A percentile compares a stretch with the other conserved stretches of the same genome.
Evolutionary conservation across 1,140 invertebrate species (phyloP).

Genomic region (Hyles vespertilio): DNA sequence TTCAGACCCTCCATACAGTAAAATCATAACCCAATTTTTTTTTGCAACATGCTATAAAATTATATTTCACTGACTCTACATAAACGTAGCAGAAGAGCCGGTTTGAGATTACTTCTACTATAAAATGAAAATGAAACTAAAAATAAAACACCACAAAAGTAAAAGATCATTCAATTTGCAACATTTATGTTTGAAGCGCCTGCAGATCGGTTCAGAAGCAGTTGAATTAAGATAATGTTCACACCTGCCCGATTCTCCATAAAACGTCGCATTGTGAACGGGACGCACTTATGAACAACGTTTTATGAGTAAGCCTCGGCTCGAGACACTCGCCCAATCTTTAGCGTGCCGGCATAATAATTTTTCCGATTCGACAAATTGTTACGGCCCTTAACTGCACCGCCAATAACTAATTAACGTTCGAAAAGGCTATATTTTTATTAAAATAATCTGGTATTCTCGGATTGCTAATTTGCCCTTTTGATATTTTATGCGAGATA

Average conservation of each 20-base stretch:
- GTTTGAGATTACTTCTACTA: no score
- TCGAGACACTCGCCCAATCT: constrained; percentile 11
- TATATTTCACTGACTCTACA: no score
- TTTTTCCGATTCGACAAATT: constrained; percentile 21
- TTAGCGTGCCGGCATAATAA: background rate
- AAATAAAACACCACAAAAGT: background rate
- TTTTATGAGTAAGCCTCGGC: constrained; percentile 50
- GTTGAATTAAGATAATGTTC: constrained; percentile 71
- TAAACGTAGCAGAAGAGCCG: no score
- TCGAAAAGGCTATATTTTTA: no score
- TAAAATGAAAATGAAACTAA: no score
- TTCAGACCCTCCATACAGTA: no score
- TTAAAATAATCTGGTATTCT: no score
- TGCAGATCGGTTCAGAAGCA: constrained; percentile 54
- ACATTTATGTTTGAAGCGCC: constrained; percentile 43
- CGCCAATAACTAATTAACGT: constrained; percentile 5
- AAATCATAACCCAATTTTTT: no score
- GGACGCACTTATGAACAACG: constrained; percentile 46
- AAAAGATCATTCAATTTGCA: constrained; percentile 31
- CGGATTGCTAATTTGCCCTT: no score
- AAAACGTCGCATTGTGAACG: constrained; percentile 51
- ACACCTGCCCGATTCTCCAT: constrained; percentile 57
- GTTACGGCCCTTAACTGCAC: constrained; percentile 14
- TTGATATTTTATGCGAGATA: no score
- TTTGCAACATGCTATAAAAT: no score